Evolutionary conservation across 2,888 invertebrate species (phyloP).

Genomic region (Neoascia interrupta): DNA sequence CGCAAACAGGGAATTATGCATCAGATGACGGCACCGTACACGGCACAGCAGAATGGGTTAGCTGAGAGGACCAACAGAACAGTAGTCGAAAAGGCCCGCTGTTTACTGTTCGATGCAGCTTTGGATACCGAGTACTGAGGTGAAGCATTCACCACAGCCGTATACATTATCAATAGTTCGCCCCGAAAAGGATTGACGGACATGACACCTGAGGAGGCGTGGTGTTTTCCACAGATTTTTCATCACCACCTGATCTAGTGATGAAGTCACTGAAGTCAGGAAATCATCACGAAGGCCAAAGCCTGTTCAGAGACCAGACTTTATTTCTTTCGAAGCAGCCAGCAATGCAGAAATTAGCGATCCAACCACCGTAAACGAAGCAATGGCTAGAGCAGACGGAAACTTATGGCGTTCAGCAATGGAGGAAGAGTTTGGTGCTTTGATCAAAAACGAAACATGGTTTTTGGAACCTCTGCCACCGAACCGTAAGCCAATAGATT

Average conservation of each 20-base stretch:
- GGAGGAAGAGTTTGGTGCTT: not conserved
- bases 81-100: not conserved
- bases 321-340: too few relatives aligned
- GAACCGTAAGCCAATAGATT: not conserved
- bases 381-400: not conserved
- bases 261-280: not conserved
- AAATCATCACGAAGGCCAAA: too few relatives aligned
- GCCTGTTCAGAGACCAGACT: too few relatives aligned
- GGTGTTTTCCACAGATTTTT: not conserved
- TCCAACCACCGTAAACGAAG: not conserved
- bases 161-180: not conserved
- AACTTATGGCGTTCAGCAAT: not conserved
- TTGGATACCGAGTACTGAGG: not conserved
- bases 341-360: too few relatives aligned
- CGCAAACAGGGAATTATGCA: not conserved
- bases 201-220: not conserved
- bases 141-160: not conserved
- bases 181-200: not conserved
- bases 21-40: not conserved
- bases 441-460: not conserved
- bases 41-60: not conserved
- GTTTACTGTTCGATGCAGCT: not conserved
- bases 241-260: not conserved
- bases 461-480: not conserved
- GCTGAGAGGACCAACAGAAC: not conserved